Conservation (phyloP, 2,113 vertebrate species). For the Fukomys damarensis region DNA sequence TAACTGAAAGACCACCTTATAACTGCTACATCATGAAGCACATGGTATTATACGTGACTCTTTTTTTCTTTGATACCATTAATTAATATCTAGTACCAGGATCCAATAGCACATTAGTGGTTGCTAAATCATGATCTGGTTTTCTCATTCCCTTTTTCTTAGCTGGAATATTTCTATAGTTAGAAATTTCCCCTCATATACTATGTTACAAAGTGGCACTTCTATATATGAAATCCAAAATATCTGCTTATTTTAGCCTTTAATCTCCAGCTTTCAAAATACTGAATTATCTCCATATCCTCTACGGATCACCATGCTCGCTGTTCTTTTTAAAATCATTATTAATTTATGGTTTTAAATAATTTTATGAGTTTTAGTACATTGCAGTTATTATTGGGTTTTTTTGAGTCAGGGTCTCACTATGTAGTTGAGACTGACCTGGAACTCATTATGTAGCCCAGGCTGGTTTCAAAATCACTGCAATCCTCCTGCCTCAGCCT, state of each 20-base stretch:
- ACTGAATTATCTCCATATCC: not conserved
- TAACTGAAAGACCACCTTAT: not conserved
- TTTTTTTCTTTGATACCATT: not conserved
- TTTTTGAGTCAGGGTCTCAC: too few relatives aligned
- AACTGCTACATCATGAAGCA: not conserved
- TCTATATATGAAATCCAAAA: not conserved
- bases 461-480: too few relatives aligned
- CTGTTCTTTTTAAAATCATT: not conserved
- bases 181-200: slow-evolving; percentile 2
- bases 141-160: not conserved
- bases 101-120: not conserved
- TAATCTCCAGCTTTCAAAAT: not conserved
- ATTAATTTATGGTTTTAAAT: not conserved
- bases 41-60: not conserved
- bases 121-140: not conserved
- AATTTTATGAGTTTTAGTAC: not conserved
- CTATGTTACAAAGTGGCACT: not conserved
- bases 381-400: not conserved
- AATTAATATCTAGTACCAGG: not conserved
- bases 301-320: not conserved
- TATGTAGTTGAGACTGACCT: too few relatives aligned
- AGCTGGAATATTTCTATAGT: not conserved
- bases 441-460: too few relatives aligned
- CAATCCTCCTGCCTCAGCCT: too few relatives aligned
- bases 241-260: not conserved